These are phyloP conservation scores for Esox masquinongy DNA, from an alignment of 2,797 vertebrate genomes.

Conservation along the genomic window DNA sequence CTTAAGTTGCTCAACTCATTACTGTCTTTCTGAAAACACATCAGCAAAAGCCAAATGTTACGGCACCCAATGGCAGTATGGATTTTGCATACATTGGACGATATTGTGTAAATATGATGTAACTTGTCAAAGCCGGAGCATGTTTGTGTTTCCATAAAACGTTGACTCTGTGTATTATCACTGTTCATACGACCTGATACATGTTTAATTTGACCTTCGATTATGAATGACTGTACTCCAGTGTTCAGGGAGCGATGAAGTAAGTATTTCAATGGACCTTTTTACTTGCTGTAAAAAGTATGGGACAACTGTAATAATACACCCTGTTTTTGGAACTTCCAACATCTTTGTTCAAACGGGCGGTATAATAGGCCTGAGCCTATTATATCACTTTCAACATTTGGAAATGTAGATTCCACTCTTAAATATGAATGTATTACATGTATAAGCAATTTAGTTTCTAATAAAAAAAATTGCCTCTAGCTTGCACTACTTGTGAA, in stretches of 20 bases:
- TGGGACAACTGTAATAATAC: not conserved
- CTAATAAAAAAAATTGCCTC: not conserved
- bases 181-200: not conserved
- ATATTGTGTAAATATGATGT: too few relatives aligned
- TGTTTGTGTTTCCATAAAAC: too few relatives aligned
- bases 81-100: not conserved
- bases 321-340: not conserved
- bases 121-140: too few relatives aligned
- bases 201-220: not conserved
- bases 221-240: not conserved
- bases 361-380: not conserved
- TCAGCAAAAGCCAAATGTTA: not conserved
- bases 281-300: not conserved
- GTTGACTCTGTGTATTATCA: too few relatives aligned
- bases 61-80: not conserved
- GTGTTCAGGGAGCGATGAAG: not conserved
- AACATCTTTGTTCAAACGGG: not conserved
- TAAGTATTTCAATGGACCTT: not conserved
- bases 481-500: conserved; percentile 9
- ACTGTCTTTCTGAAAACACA: not conserved
- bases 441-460: not conserved
- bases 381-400: not conserved
- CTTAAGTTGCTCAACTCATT: not conserved
- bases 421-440: not conserved
- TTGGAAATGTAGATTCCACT: not conserved